These are phyloP conservation scores for Drosophila insularis DNA, from an alignment of 1,140 invertebrate genomes.

Conservation along the genomic window DNA sequence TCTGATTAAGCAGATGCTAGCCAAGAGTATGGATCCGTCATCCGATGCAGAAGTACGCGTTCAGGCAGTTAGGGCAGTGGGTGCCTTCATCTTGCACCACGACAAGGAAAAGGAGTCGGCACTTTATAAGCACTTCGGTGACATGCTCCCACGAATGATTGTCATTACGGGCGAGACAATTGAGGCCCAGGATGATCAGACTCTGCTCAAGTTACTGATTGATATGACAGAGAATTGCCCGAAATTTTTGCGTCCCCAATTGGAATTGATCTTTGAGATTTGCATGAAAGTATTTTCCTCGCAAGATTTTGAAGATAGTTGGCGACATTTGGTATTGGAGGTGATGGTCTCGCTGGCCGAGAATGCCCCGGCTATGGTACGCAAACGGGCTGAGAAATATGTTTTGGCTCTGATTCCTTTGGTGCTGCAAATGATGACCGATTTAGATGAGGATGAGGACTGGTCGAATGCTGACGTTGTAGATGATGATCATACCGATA, in stretches of 20 bases:
- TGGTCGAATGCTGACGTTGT: constrained; percentile 92
- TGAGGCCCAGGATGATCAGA: constrained; percentile 93
- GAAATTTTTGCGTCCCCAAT: constrained; percentile 94
- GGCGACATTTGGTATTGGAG: constrained; percentile 96
- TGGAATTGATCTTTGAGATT: constrained; percentile 94
- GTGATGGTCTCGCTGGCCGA: constrained; percentile 97
- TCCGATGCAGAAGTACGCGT: constrained; percentile 89
- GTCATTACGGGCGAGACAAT: constrained; percentile 87
- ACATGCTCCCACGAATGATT: constrained; percentile 91
- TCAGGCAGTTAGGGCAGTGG: constrained; percentile 92
- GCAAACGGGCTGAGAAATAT: constrained; percentile 93
- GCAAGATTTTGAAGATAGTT: constrained; percentile 90
- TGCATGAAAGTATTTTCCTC: constrained; percentile 94
- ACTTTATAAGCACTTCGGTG: constrained; percentile 93
- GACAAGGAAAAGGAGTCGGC: constrained; percentile 92
- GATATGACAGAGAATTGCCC: constrained; percentile 96
- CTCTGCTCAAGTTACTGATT: constrained; percentile 94
- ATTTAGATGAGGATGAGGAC: constrained; percentile 89
- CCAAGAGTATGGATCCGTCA: constrained; percentile 89
- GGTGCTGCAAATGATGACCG: constrained; percentile 97
- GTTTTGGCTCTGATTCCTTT: constrained; percentile 90
- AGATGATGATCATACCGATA: constrained; percentile 94
- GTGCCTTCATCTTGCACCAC: constrained; percentile 95
- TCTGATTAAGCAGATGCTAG: constrained; percentile 97
- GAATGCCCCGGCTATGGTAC: constrained; percentile 96